Evolutionary conservation across 2,113 vertebrate genomes (phyloP), one percentile per base, ranked within the genome.

Genomic region (Corydoras maculifer): DNA sequence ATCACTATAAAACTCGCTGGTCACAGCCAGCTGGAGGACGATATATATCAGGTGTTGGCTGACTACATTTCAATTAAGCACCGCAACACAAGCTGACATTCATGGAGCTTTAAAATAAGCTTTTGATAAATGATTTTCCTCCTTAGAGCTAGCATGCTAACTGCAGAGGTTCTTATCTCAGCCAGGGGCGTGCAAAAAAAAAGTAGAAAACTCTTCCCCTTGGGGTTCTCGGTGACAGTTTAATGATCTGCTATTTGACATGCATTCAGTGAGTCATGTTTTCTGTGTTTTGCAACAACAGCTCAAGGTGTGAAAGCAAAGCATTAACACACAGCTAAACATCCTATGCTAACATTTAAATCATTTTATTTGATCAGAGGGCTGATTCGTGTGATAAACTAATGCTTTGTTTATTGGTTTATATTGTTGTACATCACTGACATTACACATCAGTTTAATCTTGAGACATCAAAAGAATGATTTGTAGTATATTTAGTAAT

Each of bases 11-110:
- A 88, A 82, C 85, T 87, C 83, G 53, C 18, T 25, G 18, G 18
- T 25, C 18, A 25, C 82, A 25, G 77, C 80, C 78, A 62, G 77
- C 77, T 86, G 77, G 81, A 79, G 76, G 75, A 81, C 82, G 68
- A 77, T 85, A 84, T 86, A 86, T 87, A 84, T 84, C 76, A 77
- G 66, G 62, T 64, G 78, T 72, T 78, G 76, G 79, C 74, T 73
- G 80, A 79, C 81, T 86, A 84, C 85, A 84, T 84, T 86, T 88
- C 84, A 88, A 84, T 89, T 88, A 86, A 86, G 82, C 84, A 81
- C 72, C 13, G 82, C 86, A 84, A 85, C 82, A 84, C 79, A 79
- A 79, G 81, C 80, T 85, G 86, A 89, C 86, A 86, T 88, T 88
- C 85, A 87, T 87, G 58, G 82, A 72, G 85, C 81, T 87, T 84